These are phyloP conservation scores for Scytalopus superciliaris DNA, from an alignment of 2,113 vertebrate species.

Conservation along the genomic window DNA sequence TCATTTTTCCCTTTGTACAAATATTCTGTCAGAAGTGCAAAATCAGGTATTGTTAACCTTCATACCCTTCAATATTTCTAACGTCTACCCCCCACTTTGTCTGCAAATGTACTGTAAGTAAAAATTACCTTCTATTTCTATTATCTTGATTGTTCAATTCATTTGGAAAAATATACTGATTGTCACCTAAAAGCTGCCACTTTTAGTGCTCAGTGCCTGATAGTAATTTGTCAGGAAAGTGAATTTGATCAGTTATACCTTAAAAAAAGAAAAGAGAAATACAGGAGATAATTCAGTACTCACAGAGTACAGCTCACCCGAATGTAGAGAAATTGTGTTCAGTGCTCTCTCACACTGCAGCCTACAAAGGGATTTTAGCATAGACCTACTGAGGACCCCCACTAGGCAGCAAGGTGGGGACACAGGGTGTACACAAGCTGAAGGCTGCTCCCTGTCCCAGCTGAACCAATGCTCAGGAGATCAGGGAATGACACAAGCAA, in stretches of 20 bases:
- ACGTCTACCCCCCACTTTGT: neutral
- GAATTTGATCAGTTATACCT: neutral
- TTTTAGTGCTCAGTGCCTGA: neutral
- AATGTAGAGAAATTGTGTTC: neutral
- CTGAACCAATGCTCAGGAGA: neutral
- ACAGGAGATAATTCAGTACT: neutral
- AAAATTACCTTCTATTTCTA: slow-evolving; percentile 19
- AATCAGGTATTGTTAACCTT: neutral
- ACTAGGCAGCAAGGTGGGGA: neutral
- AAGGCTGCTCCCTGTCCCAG: neutral
- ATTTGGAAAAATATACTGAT: slow-evolving; percentile 15
- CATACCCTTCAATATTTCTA: neutral
- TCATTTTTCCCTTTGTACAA: neutral
- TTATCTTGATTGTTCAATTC: slow-evolving; percentile 3
- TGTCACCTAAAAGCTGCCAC: neutral
- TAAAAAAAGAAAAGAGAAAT: neutral
- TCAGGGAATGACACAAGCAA: neutral
- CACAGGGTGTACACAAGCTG: fast-evolving
- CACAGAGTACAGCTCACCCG: neutral
- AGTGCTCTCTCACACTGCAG: neutral
- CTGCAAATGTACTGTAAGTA: neutral
- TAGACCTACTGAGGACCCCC: neutral
- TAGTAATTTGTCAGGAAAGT: neutral
- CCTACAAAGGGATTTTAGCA: neutral
- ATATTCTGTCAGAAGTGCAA: neutral